These are phyloP conservation scores for Tolmerus cingulatus DNA, from an alignment of 2,888 invertebrate species.

Conservation along the genomic window DNA sequence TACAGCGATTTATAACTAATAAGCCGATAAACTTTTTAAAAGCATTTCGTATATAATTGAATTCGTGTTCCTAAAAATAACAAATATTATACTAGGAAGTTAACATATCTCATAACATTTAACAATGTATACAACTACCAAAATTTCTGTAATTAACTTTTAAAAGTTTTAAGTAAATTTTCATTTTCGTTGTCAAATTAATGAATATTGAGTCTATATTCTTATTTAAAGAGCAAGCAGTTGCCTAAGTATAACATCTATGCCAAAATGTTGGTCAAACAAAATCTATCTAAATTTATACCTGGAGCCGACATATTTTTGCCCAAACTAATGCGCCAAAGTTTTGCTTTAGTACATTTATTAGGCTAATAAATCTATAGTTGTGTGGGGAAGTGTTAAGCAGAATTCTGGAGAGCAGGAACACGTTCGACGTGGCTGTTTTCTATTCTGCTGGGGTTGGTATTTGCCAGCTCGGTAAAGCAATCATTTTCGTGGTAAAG, in stretches of 20 bases:
- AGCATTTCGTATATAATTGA: no score
- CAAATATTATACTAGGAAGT: no score
- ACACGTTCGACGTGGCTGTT: background rate
- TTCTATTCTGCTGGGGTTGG: background rate
- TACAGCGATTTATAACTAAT: no score
- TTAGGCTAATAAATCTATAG: background rate
- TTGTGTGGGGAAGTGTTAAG: background rate
- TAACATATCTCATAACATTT: background rate
- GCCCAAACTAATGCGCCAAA: background rate
- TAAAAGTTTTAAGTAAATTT: background rate
- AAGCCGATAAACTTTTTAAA: no score
- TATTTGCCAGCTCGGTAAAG: background rate
- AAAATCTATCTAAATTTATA: background rate
- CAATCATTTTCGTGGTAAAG: background rate
- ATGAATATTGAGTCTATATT: background rate
- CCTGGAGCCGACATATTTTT: background rate
- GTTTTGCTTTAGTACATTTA: background rate
- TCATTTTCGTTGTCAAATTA: background rate
- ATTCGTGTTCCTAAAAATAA: background rate
- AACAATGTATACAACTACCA: background rate
- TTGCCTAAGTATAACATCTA: background rate
- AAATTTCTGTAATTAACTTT: background rate
- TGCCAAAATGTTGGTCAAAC: background rate
- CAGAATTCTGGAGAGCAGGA: background rate
- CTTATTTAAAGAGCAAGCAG: background rate